Evolutionary conservation across 1,140 invertebrate species (phyloP).

Genomic region (Ostrea edulis): DNA sequence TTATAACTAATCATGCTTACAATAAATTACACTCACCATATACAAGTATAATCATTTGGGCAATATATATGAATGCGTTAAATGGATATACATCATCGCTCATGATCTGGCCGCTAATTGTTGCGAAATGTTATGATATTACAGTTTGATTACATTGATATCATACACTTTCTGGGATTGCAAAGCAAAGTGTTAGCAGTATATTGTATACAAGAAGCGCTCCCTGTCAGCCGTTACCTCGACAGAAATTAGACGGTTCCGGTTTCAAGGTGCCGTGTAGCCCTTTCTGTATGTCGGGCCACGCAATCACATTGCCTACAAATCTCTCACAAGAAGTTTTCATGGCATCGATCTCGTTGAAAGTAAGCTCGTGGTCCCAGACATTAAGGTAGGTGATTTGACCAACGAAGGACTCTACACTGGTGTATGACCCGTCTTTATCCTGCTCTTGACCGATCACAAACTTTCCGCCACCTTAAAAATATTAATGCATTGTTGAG

Average conservation of each 20-base stretch:
- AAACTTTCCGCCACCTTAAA: slow-evolving; percentile 81
- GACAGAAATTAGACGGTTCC: slow-evolving; percentile 76
- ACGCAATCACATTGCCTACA: slow-evolving; percentile 82
- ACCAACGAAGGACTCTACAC: slow-evolving; percentile 85
- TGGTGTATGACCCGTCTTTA: slow-evolving; percentile 83
- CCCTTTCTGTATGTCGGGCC: slow-evolving; percentile 83
- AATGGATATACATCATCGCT: background rate
- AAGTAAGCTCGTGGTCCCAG: slow-evolving; percentile 82
- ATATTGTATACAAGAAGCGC: background rate
- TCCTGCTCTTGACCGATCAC: slow-evolving; percentile 88
- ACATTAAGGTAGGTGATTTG: slow-evolving; percentile 83
- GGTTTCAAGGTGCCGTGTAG: slow-evolving; percentile 81
- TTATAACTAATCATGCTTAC: background rate
- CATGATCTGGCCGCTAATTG: no score
- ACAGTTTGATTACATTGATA: background rate
- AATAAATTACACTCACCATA: slow-evolving; percentile 4
- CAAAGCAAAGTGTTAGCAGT: slow-evolving; percentile 4
- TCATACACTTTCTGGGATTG: background rate
- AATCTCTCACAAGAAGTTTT: slow-evolving; percentile 80
- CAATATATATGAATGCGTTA: background rate
- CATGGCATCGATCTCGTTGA: slow-evolving; percentile 79
- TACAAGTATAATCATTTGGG: background rate
- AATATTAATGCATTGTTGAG: background rate
- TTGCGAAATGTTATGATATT: background rate
- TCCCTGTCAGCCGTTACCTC: slow-evolving; percentile 71